These are phyloP conservation scores for Alitta virens DNA, from an alignment of 2,888 invertebrate genomes.

Conservation along the genomic window DNA sequence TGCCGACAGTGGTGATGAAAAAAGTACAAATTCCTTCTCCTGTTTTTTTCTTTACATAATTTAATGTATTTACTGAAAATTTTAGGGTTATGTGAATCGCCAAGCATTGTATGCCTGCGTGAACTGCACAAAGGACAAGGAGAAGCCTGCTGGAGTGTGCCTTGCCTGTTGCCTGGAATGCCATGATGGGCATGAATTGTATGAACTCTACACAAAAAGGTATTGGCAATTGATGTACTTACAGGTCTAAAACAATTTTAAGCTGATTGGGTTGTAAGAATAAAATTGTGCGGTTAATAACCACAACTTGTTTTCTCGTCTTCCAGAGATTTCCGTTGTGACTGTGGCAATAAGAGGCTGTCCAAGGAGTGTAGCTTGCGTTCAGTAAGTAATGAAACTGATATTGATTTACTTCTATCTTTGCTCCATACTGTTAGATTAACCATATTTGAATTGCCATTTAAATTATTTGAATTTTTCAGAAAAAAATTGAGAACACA, in stretches of 20 bases:
- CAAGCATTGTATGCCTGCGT: slow-evolving; percentile 93
- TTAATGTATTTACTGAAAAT: too few relatives aligned
- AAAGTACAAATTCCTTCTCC: too few relatives aligned
- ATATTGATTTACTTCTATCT: too few relatives aligned
- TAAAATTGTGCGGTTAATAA: too few relatives aligned
- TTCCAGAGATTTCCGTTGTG: slow-evolving; percentile 84
- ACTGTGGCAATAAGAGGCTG: slow-evolving; percentile 75
- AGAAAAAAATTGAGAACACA: slow-evolving; percentile 61
- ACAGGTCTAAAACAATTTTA: too few relatives aligned
- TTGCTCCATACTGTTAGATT: too few relatives aligned
- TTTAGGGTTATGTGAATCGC: slow-evolving; percentile 82
- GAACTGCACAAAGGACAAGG: slow-evolving; percentile 68
- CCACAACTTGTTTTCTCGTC: slow-evolving; percentile 8
- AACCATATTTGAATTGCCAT: too few relatives aligned
- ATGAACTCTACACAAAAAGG: slow-evolving; percentile 91
- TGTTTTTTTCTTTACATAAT: too few relatives aligned
- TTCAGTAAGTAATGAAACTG: background rate
- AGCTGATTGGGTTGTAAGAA: too few relatives aligned
- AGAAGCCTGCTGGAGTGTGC: slow-evolving; percentile 78
- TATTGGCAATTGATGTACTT: too few relatives aligned
- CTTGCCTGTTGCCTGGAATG: slow-evolving; percentile 91
- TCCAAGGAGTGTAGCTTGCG: background rate
- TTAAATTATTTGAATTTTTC: background rate
- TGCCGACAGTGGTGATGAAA: too few relatives aligned
- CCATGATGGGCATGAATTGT: slow-evolving; percentile 91